phyloP scores from a whole-genome alignment of 2,113 vertebrate species.

The Sisor rabdophorus region DNA sequence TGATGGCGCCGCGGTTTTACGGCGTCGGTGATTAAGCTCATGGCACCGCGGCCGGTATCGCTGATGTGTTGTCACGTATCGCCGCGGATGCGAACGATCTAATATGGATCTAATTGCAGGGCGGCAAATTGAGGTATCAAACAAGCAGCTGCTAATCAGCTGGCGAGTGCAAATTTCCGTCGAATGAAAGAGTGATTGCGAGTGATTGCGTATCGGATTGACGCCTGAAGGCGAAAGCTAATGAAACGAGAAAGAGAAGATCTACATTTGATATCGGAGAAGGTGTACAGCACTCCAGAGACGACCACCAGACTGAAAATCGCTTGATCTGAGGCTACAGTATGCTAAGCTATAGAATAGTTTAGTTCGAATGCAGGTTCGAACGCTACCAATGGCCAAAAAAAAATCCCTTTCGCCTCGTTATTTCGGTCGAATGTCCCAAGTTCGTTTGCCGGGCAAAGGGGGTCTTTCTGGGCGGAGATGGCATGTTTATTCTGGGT shows the following conservation, averaged over 20 bases:
- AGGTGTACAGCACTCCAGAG: slow-evolving; percentile 12
- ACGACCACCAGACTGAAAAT: not conserved
- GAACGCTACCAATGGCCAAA: no score
- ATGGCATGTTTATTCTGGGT: no score
- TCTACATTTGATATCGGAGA: slow-evolving; percentile 14
- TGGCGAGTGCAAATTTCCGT: slow-evolving; percentile 38
- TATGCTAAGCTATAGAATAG: not conserved
- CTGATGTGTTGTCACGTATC: slow-evolving; percentile 14
- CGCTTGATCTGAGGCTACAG: not conserved
- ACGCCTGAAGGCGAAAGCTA: slow-evolving; percentile 24
- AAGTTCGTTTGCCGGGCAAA: no score
- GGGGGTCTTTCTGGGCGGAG: no score
- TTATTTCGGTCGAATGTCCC: no score
- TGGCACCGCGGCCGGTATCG: slow-evolving; percentile 35
- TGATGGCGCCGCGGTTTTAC: slow-evolving; percentile 27
- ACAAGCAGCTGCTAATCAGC: slow-evolving; percentile 34
- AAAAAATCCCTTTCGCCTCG: no score
- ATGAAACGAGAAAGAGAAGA: slow-evolving; percentile 28
- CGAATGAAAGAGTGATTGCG: slow-evolving; percentile 38
- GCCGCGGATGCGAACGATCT: slow-evolving; percentile 18
- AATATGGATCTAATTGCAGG: slow-evolving; percentile 30
- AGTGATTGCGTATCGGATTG: slow-evolving; percentile 43
- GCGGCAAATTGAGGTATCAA: slow-evolving; percentile 25
- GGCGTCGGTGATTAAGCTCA: slow-evolving; percentile 54
- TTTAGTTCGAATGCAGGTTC: no score